These are phyloP conservation scores for Homarus gammarus DNA, from an alignment of 2,888 invertebrate species.

Conservation along the genomic window DNA sequence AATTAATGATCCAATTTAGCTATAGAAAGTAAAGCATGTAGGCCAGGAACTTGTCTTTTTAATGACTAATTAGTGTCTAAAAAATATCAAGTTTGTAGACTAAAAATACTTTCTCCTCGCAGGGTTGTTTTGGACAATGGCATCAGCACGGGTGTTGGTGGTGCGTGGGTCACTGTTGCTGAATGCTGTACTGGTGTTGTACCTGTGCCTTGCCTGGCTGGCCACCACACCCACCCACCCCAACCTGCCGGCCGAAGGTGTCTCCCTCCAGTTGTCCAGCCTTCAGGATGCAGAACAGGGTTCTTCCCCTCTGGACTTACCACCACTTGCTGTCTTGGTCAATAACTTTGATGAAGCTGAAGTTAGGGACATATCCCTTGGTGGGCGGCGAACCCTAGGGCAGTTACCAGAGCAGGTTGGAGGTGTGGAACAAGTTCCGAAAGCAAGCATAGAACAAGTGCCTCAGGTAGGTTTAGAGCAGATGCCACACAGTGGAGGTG, in stretches of 20 bases:
- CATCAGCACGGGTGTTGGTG: constrained; percentile 52
- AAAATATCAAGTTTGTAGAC: neutral
- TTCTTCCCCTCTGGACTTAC: neutral
- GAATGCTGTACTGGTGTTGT: constrained; percentile 63
- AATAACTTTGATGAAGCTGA: neutral
- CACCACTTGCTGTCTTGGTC: neutral
- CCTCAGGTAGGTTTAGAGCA: neutral
- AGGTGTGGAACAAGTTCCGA: neutral
- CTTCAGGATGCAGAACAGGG: neutral
- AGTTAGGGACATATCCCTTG: constrained; percentile 43
- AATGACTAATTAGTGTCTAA: neutral
- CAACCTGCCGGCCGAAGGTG: neutral
- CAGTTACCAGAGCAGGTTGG: constrained; percentile 39
- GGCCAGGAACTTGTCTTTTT: neutral
- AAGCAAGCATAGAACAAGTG: neutral
- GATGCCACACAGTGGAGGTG: neutral
- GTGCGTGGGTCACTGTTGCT: constrained; percentile 64
- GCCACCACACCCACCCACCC: constrained; percentile 31
- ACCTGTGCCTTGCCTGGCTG: constrained; percentile 64
- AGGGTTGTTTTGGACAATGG: constrained; percentile 47
- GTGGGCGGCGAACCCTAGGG: constrained; percentile 53
- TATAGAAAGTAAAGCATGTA: no score
- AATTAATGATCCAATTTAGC: no score
- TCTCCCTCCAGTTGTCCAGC: neutral
- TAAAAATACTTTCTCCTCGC: neutral